Conservation (phyloP, 1,140 invertebrate genomes). For the Zaprionus taronus region DNA sequence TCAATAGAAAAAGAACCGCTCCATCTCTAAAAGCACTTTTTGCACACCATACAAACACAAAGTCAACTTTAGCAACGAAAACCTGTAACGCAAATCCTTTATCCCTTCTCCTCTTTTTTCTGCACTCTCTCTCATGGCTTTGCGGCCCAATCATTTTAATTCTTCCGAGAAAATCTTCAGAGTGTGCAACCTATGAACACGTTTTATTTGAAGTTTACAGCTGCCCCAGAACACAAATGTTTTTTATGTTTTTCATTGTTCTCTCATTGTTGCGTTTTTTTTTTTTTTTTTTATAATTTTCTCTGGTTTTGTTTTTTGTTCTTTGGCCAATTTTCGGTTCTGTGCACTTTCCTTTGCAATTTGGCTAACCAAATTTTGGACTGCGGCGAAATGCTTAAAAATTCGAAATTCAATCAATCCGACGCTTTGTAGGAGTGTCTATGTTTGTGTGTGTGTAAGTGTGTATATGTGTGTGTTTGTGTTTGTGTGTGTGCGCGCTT, state of each 20-base stretch:
- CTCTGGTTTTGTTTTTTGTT: slow-evolving; percentile 32
- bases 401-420: slow-evolving; percentile 82
- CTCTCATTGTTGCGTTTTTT: slow-evolving; percentile 11
- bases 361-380: slow-evolving; percentile 72
- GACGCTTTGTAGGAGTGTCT: slow-evolving; percentile 61
- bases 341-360: slow-evolving; percentile 64
- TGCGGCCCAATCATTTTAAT: background rate
- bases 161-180: background rate
- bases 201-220: slow-evolving; percentile 12
- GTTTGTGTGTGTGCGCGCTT: background rate
- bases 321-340: slow-evolving; percentile 60
- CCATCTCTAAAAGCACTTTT: background rate
- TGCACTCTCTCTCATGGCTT: background rate
- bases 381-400: slow-evolving; percentile 79
- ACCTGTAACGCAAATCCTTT: background rate
- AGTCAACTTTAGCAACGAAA: background rate
- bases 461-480: slow-evolving; percentile 49
- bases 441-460: slow-evolving; percentile 43
- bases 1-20: background rate
- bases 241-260: slow-evolving; percentile 24
- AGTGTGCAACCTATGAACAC: background rate
- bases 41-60: background rate
- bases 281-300: slow-evolving; percentile 19
- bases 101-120: background rate
- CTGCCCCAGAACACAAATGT: background rate